These are phyloP conservation scores for Drosophila santomea DNA, from an alignment of 1,140 invertebrate species.

Conservation along the genomic window DNA sequence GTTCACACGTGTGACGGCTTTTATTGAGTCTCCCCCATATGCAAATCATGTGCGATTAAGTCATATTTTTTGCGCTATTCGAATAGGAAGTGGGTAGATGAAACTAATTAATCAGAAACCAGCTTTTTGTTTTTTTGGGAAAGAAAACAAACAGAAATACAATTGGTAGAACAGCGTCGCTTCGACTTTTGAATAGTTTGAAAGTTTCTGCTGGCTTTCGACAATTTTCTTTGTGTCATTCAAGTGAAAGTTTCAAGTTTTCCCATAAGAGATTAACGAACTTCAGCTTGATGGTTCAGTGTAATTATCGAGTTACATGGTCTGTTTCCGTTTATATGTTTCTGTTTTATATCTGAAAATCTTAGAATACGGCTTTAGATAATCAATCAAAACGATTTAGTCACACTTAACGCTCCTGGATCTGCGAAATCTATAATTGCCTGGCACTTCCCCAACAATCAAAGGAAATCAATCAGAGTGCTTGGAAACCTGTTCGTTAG, in stretches of 20 bases:
- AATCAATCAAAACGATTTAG: slow-evolving; percentile 42
- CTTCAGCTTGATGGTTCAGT: slow-evolving; percentile 16
- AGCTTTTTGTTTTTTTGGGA: slow-evolving; percentile 7
- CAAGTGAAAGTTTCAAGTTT: slow-evolving; percentile 33
- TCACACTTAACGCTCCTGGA: slow-evolving; percentile 24
- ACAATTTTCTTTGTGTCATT: slow-evolving; percentile 37
- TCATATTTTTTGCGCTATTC: slow-evolving; percentile 36
- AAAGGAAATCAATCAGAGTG: slow-evolving; percentile 65
- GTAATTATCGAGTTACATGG: slow-evolving; percentile 20
- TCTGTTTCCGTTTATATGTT: slow-evolving; percentile 22
- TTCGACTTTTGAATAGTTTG: slow-evolving; percentile 13
- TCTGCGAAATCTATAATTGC: slow-evolving; percentile 37
- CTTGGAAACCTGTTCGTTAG: slow-evolving; percentile 24
- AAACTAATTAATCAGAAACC: slow-evolving; percentile 46
- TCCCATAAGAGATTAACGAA: slow-evolving; percentile 23
- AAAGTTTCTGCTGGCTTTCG: slow-evolving; percentile 31
- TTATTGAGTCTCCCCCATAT: slow-evolving; percentile 36
- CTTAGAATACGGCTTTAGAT: slow-evolving; percentile 1
- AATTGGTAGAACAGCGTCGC: slow-evolving; percentile 27
- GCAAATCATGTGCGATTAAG: slow-evolving; percentile 47
- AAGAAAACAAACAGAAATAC: slow-evolving; percentile 23
- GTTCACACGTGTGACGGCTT: slow-evolving; percentile 37
- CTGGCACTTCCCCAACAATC: slow-evolving; percentile 42
- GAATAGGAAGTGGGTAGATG: slow-evolving; percentile 31
- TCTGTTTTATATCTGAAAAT: background rate